A percentile compares a stretch with the other conserved stretches of the same genome.
These are phyloP conservation scores for Odontothrips loti DNA, from an alignment of 2,888 invertebrate species.

Conservation along the genomic window DNA sequence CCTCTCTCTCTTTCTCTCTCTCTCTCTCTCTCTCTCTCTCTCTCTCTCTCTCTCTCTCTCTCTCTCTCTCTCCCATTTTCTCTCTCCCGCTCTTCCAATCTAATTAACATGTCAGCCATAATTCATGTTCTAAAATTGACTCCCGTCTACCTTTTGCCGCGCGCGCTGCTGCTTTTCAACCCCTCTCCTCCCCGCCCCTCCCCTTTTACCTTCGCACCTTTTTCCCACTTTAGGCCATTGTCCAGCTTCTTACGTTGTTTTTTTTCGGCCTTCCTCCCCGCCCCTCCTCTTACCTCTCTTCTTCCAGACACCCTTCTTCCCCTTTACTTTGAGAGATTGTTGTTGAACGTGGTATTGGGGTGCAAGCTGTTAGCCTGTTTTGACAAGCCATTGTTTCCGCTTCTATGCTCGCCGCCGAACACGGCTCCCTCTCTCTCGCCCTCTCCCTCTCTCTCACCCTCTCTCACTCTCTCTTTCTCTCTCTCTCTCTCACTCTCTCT, in stretches of 20 bases:
- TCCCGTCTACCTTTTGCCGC: slow-evolving; percentile 19
- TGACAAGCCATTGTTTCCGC: slow-evolving; percentile 6
- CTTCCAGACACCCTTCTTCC: not conserved
- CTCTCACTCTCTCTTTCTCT: too few species aligned
- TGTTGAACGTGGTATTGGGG: too few species aligned
- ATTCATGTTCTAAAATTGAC: slow-evolving; percentile 27
- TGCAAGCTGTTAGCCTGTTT: not conserved
- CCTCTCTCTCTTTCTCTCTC: too few species aligned
- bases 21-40: too few species aligned
- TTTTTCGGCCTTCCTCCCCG: not conserved
- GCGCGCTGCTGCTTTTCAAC: not conserved
- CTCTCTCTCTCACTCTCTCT: too few species aligned
- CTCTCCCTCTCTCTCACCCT: too few species aligned
- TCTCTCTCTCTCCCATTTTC: too few species aligned
- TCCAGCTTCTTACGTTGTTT: not conserved
- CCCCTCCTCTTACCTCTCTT: not conserved
- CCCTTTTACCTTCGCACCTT: not conserved
- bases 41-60: too few species aligned
- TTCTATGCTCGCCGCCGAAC: not conserved
- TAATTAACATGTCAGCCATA: slow-evolving; percentile 26
- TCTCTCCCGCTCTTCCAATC: not conserved
- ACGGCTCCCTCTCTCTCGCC: not conserved
- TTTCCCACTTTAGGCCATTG: slow-evolving; percentile 7
- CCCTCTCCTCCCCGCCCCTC: not conserved
- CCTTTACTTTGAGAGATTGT: not conserved